Percentiles rank a stretch among this genome's conserved stretches.
Evolutionary conservation across 2,797 vertebrate genomes (phyloP).

Genomic region (Margarornis squamiger): DNA sequence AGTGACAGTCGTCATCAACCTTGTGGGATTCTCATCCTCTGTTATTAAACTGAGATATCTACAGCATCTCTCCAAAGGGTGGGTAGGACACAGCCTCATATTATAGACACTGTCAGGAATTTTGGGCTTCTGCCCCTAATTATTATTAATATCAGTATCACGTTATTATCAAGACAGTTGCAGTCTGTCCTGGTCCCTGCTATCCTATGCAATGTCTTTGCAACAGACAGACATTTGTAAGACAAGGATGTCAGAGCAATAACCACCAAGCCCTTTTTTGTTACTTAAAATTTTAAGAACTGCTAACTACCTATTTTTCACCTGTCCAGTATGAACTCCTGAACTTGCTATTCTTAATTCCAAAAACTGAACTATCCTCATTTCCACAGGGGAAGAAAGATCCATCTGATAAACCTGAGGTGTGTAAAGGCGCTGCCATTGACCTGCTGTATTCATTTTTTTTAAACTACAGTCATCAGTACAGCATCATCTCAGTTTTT

Average conservation of each 20-base stretch:
- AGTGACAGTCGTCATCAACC: neutral
- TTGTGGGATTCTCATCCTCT: neutral
- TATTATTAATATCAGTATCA: neutral
- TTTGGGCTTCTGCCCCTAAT: neutral
- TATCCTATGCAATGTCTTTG: neutral
- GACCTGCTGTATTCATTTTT: neutral
- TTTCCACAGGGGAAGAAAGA: neutral
- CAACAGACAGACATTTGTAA: neutral
- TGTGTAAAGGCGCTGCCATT: accelerated
- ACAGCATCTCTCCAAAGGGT: neutral
- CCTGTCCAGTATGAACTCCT: neutral
- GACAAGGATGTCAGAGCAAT: neutral
- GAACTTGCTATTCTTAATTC: neutral
- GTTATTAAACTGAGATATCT: neutral
- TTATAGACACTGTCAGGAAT: neutral
- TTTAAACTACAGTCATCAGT: neutral
- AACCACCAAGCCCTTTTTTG: neutral
- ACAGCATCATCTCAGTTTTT: neutral
- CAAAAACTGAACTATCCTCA: neutral
- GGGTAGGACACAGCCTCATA: neutral
- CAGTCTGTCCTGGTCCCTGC: neutral
- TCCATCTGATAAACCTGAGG: neutral
- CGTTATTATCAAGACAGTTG: neutral
- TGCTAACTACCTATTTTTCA: neutral
- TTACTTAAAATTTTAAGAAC: neutral